A percentile compares a stretch with the other conserved stretches of the same genome.
phyloP scores from a whole-genome alignment of 2,888 invertebrate species.

The Augiades crinisus region DNA sequence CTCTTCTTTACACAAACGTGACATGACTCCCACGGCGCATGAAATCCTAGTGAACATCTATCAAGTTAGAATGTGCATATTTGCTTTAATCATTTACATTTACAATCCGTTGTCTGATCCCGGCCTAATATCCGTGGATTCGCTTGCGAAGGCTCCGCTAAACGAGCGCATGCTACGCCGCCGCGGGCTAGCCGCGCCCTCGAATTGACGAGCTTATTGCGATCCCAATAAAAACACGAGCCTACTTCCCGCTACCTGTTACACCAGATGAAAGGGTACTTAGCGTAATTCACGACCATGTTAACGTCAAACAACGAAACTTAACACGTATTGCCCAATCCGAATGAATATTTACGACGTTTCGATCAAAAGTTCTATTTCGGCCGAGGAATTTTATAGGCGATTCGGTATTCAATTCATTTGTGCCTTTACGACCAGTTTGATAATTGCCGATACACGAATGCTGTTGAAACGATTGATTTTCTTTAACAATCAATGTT shows the following conservation, averaged over 20 bases:
- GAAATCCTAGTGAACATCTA: too few relatives aligned
- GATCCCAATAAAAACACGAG: constrained; percentile 18
- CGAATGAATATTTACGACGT: constrained; percentile 5
- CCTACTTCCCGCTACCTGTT: constrained; percentile 29
- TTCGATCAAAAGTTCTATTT: constrained; percentile 16
- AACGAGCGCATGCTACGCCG: constrained; percentile 5
- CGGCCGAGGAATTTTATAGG: constrained; percentile 9
- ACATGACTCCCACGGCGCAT: too few relatives aligned
- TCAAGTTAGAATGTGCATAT: too few relatives aligned
- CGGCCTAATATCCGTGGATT: not conserved
- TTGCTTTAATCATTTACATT: too few relatives aligned
- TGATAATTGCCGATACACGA: not conserved
- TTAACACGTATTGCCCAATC: constrained; percentile 12
- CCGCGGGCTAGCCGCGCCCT: constrained; percentile 20
- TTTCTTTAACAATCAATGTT: not conserved
- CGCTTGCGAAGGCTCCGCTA: not conserved
- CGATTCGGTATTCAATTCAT: constrained; percentile 11
- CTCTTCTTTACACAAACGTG: too few relatives aligned
- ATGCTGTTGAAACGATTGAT: not conserved
- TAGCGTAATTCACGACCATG: constrained; percentile 28
- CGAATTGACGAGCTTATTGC: constrained; percentile 6
- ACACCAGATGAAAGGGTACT: constrained; percentile 30
- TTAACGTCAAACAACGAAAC: constrained; percentile 19
- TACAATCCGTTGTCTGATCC: not conserved
- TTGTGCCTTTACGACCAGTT: constrained; percentile 1